A percentile compares a stretch with the other conserved stretches of the same genome.
phyloP scores from a whole-genome alignment of 2,888 invertebrate genomes.

The Pollenia griseotomentosa region DNA sequence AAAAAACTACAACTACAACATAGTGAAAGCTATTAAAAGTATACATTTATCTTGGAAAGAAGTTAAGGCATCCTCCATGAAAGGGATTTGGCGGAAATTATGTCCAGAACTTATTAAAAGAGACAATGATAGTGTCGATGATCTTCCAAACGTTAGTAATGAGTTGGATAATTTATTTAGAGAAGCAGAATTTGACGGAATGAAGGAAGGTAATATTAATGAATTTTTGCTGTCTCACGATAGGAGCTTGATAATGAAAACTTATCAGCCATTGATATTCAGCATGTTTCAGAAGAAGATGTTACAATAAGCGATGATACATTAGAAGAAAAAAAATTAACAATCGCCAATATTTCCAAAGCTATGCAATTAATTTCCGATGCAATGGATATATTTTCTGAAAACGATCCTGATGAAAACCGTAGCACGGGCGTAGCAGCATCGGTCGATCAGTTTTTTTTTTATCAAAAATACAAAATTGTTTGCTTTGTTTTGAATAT shows the following conservation, averaged over 20 bases:
- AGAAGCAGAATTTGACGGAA: conserved; percentile 1
- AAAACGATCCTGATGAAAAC: conserved; percentile 11
- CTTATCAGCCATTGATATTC: conserved; percentile 25
- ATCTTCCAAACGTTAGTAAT: conserved; percentile 28
- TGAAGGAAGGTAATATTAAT: conserved; percentile 29
- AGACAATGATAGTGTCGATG: conserved; percentile 4
- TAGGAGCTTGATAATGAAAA: conserved; percentile 21
- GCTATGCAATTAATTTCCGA: not conserved
- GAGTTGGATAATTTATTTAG: not conserved
- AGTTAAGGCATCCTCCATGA: conserved; percentile 32
- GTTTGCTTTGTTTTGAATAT: not conserved
- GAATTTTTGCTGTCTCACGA: conserved; percentile 6
- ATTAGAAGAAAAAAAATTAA: conserved; percentile 43
- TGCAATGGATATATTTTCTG: not conserved
- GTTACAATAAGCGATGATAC: no score
- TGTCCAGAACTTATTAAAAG: conserved; percentile 30
- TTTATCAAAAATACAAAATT: conserved; percentile 17
- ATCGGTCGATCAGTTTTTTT: conserved; percentile 2
- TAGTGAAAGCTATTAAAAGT: no score
- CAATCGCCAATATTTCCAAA: conserved; percentile 45
- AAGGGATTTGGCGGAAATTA: not conserved
- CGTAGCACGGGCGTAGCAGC: not conserved
- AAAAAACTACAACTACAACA: no score
- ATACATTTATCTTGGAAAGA: conserved; percentile 12
- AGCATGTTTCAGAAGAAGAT: conserved; percentile 16